These are phyloP conservation scores for Dicycla oo DNA, from an alignment of 2,888 invertebrate genomes.

Conservation along the genomic window DNA sequence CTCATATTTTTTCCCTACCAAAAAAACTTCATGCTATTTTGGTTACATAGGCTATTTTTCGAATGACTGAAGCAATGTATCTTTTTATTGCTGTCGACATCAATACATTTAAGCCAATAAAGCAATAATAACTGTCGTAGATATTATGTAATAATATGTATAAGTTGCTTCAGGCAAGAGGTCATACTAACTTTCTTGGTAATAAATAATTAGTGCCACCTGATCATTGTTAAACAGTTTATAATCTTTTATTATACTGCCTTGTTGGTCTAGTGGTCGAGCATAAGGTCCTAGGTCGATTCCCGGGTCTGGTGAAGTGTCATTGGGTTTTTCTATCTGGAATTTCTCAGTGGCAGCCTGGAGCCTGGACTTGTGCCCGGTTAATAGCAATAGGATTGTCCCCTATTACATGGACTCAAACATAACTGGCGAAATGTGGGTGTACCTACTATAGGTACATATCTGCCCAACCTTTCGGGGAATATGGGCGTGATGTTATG, in stretches of 20 bases:
- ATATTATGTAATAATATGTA: conserved; percentile 18
- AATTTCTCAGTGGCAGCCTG: neutral
- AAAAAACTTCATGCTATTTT: neutral
- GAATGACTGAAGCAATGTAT: conserved; percentile 6
- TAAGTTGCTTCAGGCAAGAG: neutral
- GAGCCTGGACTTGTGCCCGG: neutral
- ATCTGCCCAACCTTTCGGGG: neutral
- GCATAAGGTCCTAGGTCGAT: too few relatives aligned
- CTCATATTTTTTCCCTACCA: too few relatives aligned
- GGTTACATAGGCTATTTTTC: neutral
- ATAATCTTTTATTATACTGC: neutral
- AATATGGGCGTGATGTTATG: neutral
- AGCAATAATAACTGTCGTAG: neutral
- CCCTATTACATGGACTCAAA: neutral
- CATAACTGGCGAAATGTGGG: neutral
- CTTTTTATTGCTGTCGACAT: conserved; percentile 2
- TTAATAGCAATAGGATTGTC: neutral
- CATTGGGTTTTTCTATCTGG: neutral
- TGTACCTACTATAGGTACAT: neutral
- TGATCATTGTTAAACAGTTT: neutral
- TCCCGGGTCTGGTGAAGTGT: neutral
- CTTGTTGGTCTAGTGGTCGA: too few relatives aligned
- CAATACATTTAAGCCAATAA: conserved; percentile 2
- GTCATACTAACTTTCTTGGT: neutral
- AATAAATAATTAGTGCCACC: neutral